A percentile compares a stretch with the other conserved stretches of the same genome.
These are phyloP conservation scores for Oncorhynchus clarkii DNA, from an alignment of 2,113 vertebrate genomes.

Conservation along the genomic window DNA sequence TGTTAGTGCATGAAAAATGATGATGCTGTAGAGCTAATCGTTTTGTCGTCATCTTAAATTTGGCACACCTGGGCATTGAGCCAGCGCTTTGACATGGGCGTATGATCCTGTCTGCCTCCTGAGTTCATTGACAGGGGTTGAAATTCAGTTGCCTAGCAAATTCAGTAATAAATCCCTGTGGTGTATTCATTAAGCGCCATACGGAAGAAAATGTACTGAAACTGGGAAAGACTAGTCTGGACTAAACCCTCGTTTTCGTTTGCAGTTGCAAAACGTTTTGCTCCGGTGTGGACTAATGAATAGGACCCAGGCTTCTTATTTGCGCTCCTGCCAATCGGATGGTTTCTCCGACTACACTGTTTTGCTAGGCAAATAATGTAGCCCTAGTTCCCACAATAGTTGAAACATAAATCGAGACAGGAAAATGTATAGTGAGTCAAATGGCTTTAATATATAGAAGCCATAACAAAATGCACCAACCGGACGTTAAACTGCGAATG, in stretches of 20 bases:
- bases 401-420: neutral
- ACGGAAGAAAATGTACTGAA: too few relatives aligned
- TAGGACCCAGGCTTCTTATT: slow-evolving; percentile 11
- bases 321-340: neutral
- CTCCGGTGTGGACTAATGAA: neutral
- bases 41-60: neutral
- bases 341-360: neutral
- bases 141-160: slow-evolving; percentile 41
- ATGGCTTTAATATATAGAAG: neutral
- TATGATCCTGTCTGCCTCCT: neutral
- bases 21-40: too few relatives aligned
- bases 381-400: neutral
- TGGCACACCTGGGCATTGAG: neutral
- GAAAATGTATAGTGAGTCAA: neutral
- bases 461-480: neutral
- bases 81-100: too few relatives aligned
- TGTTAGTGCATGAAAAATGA: too few relatives aligned
- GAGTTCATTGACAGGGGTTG: slow-evolving; percentile 10
- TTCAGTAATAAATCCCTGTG: slow-evolving; percentile 6
- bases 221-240: too few relatives aligned
- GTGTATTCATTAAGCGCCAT: too few relatives aligned
- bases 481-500: neutral
- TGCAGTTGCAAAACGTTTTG: too few relatives aligned
- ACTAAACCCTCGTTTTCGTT: too few relatives aligned
- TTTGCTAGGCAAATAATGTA: slow-evolving; percentile 29